phyloP scores from a whole-genome alignment of 1,140 invertebrate species.

The Hyles euphorbiae region DNA sequence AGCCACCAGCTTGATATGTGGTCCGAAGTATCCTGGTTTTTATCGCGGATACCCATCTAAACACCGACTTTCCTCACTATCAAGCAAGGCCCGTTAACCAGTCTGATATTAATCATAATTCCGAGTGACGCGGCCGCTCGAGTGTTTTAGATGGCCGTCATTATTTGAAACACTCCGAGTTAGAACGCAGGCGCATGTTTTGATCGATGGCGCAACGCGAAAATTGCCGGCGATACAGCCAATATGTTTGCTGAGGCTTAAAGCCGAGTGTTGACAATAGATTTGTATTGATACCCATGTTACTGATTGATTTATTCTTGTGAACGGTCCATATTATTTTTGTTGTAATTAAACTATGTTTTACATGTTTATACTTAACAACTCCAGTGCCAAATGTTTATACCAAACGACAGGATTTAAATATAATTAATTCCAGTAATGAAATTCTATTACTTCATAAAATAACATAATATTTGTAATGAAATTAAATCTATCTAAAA shows the following conservation, averaged over 20 bases:
- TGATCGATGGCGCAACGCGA: conserved; percentile 44
- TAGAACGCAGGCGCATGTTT: conserved; percentile 27
- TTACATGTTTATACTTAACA: too few relatives aligned
- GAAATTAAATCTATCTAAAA: too few relatives aligned
- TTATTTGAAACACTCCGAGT: conserved; percentile 56
- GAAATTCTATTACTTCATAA: too few relatives aligned
- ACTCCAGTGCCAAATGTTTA: too few relatives aligned
- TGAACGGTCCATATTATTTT: neutral
- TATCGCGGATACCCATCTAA: too few relatives aligned
- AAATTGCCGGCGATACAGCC: conserved; percentile 25
- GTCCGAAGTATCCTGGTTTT: too few relatives aligned
- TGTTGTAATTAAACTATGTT: too few relatives aligned
- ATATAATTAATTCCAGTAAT: too few relatives aligned
- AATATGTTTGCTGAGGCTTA: conserved; percentile 33
- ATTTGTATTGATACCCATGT: neutral
- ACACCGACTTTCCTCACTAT: too few relatives aligned
- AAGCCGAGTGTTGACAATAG: neutral
- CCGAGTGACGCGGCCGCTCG: conserved; percentile 57
- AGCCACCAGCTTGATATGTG: too few relatives aligned
- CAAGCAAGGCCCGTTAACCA: conserved; percentile 38
- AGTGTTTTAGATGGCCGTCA: conserved; percentile 62
- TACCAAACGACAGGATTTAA: too few relatives aligned
- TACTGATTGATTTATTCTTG: neutral
- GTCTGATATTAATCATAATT: conserved; percentile 71
- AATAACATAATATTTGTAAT: too few relatives aligned